Evolutionary conservation across 1,140 invertebrate genomes (phyloP).

Genomic region (Drosophila persimilis): DNA sequence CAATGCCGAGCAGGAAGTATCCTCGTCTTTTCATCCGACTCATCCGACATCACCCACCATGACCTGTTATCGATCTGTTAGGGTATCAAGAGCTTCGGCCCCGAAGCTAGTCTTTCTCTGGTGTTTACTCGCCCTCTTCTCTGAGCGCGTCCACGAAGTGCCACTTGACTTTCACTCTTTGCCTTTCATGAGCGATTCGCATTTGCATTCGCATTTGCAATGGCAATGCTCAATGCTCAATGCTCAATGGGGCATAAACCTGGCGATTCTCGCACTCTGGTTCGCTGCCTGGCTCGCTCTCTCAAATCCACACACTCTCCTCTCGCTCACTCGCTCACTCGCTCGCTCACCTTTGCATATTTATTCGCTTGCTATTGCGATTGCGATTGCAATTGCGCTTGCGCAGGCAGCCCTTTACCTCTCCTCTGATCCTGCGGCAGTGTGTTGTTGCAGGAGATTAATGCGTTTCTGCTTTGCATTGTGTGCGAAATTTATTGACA

Average conservation of each 20-base stretch:
- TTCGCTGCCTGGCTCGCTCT: not conserved
- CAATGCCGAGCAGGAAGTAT: too few relatives aligned
- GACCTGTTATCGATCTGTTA: too few relatives aligned
- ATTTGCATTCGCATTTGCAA: constrained; percentile 61
- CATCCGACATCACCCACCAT: too few relatives aligned
- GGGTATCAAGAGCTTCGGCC: too few relatives aligned
- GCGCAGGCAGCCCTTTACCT: constrained; percentile 22
- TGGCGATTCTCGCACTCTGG: constrained; percentile 20
- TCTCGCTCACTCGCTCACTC: too few relatives aligned
- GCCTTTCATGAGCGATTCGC: constrained; percentile 4
- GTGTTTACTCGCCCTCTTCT: constrained; percentile 1
- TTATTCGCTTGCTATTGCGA: constrained; percentile 5
- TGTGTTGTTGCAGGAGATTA: constrained; percentile 57
- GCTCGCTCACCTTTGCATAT: too few relatives aligned
- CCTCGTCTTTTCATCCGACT: too few relatives aligned
- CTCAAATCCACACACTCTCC: not conserved
- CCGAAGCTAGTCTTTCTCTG: constrained; percentile 12
- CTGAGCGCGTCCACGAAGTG: constrained; percentile 59
- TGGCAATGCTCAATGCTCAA: constrained; percentile 22
- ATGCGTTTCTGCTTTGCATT: constrained; percentile 58
- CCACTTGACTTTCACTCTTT: constrained; percentile 74
- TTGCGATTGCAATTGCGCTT: too few relatives aligned
- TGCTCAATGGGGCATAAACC: constrained; percentile 55
- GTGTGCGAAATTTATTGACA: constrained; percentile 73
- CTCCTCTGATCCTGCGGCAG: constrained; percentile 11